These are phyloP conservation scores for Phataginus tricuspis DNA, from an alignment of 2,797 vertebrate genomes.

Conservation along the genomic window DNA sequence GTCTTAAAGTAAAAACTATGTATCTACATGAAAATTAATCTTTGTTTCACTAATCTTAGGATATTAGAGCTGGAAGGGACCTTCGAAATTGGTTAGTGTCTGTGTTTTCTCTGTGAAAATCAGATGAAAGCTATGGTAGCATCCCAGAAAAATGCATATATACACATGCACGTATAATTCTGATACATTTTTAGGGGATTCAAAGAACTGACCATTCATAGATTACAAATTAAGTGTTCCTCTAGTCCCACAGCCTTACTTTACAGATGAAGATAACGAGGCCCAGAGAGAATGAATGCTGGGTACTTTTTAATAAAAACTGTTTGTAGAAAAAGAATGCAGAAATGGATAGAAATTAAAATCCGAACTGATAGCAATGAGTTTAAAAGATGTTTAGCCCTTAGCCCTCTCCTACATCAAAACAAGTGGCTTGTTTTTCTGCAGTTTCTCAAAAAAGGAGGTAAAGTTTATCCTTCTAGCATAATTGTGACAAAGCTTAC, in stretches of 20 bases:
- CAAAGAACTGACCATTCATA: neutral
- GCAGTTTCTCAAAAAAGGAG: neutral
- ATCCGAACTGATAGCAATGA: neutral
- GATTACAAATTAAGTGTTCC: slow-evolving; percentile 1
- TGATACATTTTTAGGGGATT: neutral
- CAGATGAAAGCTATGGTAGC: neutral
- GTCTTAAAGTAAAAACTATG: neutral
- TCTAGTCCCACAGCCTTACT: neutral
- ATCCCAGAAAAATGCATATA: neutral
- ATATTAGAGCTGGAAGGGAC: neutral
- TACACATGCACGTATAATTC: neutral
- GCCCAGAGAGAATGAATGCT: neutral
- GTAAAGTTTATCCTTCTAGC: neutral
- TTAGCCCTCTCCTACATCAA: neutral
- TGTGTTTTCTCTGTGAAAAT: neutral
- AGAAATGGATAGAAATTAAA: neutral
- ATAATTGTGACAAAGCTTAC: neutral
- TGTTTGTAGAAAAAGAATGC: neutral
- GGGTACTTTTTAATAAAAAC: neutral
- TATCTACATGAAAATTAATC: slow-evolving; percentile 1
- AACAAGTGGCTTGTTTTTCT: slow-evolving; percentile 9
- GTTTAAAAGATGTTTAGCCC: neutral
- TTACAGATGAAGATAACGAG: neutral
- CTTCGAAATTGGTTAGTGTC: neutral
- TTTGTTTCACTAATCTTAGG: neutral